Evolutionary conservation across 2,888 invertebrate species (phyloP), one percentile per base, ranked within the genome.

Genomic region (Melitaea athalia): DNA sequence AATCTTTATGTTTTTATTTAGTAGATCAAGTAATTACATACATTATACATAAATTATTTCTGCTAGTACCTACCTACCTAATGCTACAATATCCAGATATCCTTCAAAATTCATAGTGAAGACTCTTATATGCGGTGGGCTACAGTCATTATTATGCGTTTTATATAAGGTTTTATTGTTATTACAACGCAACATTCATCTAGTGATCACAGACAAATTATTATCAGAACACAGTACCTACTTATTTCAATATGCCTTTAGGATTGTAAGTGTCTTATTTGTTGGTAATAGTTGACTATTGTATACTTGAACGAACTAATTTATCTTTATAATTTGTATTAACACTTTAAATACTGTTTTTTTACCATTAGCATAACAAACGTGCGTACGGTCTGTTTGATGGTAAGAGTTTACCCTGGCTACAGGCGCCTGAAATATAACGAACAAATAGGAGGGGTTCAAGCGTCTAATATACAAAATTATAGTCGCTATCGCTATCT

Each of bases 211-310:
- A 15, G 15, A 15, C 38, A 42, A 57, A n/a, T 42, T 15, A n/a
- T 42, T 7, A 24, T 33, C 8, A 59, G 31, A 8, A 38, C 50
- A 12, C 42, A 15, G 45, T 4, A 52, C 10, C n/a, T n/a, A n/a
- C n/a, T 49, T 24, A 5, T 33, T 47, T 12, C 53, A 81, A 75
- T 63, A 87, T 87, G 86, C 81, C 85, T 53, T 79, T 87, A 71
- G 87, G 85, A 79, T 85, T 86, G 86, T 87, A 76, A 87, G 87
- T 86, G 74, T 17, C 31, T 52, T 53, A 59, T 64, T n/a, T 57
- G 15, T 72, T 59, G 64, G 6, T 33, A 53, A 3, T 6, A 24
- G 5, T 52, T 24, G 5, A 24, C 0, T 52, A 24, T 8, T 52
- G 1, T 24, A 24, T 52, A 11, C 1, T 17, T 24, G 15, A 52